phyloP scores from a whole-genome alignment of 2,113 vertebrate species.

The Phylloscopus whistleri region DNA sequence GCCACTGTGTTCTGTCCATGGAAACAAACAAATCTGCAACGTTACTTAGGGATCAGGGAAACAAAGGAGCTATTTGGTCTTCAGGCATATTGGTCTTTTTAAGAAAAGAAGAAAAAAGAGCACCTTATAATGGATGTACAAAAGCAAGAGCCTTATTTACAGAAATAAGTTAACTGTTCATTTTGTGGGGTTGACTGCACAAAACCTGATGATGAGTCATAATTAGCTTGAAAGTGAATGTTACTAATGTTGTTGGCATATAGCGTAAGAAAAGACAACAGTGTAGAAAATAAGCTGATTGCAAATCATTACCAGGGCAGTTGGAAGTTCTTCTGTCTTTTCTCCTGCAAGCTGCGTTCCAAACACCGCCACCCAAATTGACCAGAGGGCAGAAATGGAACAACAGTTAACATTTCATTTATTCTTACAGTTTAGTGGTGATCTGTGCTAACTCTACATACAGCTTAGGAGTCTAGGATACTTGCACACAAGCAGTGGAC shows the following conservation, averaged over 20 bases:
- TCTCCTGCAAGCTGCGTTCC: not conserved
- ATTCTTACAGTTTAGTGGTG: not conserved
- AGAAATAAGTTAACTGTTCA: not conserved
- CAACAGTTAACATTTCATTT: not conserved
- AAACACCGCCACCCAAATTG: not conserved
- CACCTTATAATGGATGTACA: not conserved
- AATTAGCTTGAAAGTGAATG: not conserved
- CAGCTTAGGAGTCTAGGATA: not conserved
- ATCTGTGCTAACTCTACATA: not conserved
- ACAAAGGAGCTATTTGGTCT: not conserved
- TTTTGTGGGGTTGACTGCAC: not conserved
- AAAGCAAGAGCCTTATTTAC: not conserved
- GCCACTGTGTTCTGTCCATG: not conserved
- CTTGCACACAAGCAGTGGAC: not conserved
- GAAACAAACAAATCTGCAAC: conserved; percentile 32
- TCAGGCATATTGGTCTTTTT: not conserved
- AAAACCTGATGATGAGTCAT: not conserved
- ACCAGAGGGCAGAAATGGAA: not conserved
- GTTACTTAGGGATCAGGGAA: not conserved
- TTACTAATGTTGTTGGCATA: not conserved
- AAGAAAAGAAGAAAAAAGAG: not conserved
- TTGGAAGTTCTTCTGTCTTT: not conserved
- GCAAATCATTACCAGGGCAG: not conserved
- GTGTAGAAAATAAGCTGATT: not conserved
- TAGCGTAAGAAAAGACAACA: not conserved